Evolutionary conservation across 2,113 vertebrate species (phyloP), one percentile per base, ranked within the genome.

Genomic region (Sciurus niger): DNA sequence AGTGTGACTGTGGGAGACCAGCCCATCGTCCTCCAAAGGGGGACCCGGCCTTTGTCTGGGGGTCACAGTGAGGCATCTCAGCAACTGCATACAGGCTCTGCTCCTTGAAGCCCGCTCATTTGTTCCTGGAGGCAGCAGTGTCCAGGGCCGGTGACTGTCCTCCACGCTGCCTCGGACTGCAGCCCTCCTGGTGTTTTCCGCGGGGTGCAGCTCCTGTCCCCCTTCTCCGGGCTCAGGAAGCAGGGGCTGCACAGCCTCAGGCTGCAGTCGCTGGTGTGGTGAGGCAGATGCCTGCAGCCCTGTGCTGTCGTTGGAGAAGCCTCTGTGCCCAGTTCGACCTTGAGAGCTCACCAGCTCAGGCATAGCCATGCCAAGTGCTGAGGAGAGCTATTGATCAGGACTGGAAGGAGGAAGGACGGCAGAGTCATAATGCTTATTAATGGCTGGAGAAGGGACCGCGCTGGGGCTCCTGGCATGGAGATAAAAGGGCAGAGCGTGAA

Each of bases 331-430:
- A 9, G 60, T 55, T 24, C 96, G 96, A 97, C 97, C 98, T 97
- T 93, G 97, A 65, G 14, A 24, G 80, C 88, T 32, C 0, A 32
- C 92, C 1, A 65, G 94, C 25, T 46, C 86, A 24, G 30, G 12
- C 94, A 74, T 90, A 43, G 30, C 55, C 73, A 93, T 82, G 97
- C 97, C 98, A 98, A 94, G n/a, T 0, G 0, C 93, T 95, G 65
- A 97, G 96, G 96, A 80, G 24, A 97, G 96, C 95, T 95, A 97
- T 96, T 70, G 98, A 98, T 98, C 28, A 55, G 92, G 60, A n/a
- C 53, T 77, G 86, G 77, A 87, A 60, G 90, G 84, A 95, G 77
- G 34, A 87, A 74, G 73, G 95, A 65, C 0, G 0, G 55, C 32
- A 0, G 74, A 88, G 90, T 89, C 77, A 32, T 93, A 90, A 93